These are phyloP conservation scores for Quiscalus mexicanus DNA, from an alignment of 2,113 vertebrate genomes.

Conservation along the genomic window DNA sequence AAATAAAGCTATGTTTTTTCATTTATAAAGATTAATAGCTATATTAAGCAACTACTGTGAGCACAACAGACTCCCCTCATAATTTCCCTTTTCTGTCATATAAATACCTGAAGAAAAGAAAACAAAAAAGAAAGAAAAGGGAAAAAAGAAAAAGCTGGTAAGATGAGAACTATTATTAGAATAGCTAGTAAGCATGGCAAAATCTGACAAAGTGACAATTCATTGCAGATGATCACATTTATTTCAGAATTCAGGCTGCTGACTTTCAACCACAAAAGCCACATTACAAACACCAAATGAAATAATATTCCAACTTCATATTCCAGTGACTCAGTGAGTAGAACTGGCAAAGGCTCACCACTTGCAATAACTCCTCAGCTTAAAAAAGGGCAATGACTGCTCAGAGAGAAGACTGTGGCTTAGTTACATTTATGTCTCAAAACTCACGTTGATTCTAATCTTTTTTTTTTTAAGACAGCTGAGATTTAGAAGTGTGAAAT, in stretches of 20 bases:
- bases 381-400: neutral
- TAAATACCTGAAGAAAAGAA: neutral
- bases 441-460: neutral
- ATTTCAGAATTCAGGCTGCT: neutral
- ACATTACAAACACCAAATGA: slow-evolving; percentile 12
- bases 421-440: neutral
- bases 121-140: neutral
- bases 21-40: slow-evolving; percentile 51
- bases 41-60: slow-evolving; percentile 20
- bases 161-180: neutral
- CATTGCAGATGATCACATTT: neutral
- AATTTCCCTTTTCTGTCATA: slow-evolving; percentile 15
- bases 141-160: neutral
- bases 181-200: neutral
- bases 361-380: neutral
- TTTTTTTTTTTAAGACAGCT: neutral
- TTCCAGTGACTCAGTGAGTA: neutral
- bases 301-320: slow-evolving; percentile 27
- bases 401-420: neutral
- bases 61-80: neutral
- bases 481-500: neutral
- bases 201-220: neutral
- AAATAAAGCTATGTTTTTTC: slow-evolving; percentile 55
- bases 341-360: neutral
- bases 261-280: neutral